These are phyloP conservation scores for Leptopilina clavipes DNA, from an alignment of 1,140 invertebrate species.

Conservation along the genomic window DNA sequence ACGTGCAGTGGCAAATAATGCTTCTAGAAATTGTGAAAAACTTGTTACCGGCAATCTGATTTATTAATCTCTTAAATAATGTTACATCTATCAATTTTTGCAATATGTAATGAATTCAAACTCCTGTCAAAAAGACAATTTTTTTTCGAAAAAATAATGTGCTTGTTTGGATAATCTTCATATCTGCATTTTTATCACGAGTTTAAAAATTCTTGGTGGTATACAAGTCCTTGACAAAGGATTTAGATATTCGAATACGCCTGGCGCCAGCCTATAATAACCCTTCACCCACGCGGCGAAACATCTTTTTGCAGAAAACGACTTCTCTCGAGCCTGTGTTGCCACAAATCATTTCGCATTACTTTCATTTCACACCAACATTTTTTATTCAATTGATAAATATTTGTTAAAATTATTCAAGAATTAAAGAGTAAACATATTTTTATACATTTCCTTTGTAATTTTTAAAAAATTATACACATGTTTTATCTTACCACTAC, in stretches of 20 bases:
- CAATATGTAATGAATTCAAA: too few species aligned
- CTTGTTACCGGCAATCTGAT: too few species aligned
- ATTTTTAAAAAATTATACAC: too few species aligned
- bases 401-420: too few species aligned
- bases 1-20: background rate
- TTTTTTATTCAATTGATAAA: constrained; percentile 2
- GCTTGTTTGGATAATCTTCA: background rate
- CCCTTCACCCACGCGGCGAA: constrained; percentile 63
- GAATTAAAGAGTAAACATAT: too few species aligned
- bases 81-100: too few species aligned
- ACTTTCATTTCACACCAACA: constrained; percentile 2
- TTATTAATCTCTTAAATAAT: too few species aligned
- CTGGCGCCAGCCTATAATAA: constrained; percentile 69
- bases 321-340: constrained; percentile 16
- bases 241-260: constrained; percentile 23
- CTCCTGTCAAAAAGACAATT: too few species aligned
- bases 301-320: constrained; percentile 49
- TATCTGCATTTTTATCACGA: constrained; percentile 9
- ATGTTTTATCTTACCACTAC: too few species aligned
- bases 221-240: constrained; percentile 29
- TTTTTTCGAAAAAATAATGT: background rate
- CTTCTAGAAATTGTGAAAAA: too few species aligned
- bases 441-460: too few species aligned
- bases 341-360: constrained; percentile 2
- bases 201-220: background rate